Evolutionary conservation across 1,140 invertebrate species (phyloP).

Genomic region (Nasonia giraulti): DNA sequence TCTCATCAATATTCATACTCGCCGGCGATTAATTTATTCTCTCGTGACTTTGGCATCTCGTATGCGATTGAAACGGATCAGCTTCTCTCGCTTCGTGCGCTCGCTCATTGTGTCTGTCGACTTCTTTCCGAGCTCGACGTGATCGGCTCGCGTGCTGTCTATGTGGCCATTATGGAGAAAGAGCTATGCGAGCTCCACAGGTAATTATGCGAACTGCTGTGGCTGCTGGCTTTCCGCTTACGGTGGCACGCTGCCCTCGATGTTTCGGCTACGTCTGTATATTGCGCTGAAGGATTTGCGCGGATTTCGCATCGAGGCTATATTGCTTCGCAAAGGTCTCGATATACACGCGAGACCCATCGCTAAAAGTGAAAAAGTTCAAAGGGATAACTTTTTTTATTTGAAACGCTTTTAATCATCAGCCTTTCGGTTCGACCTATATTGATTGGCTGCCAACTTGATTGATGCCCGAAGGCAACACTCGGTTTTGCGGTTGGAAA

Average conservation of each 20-base stretch:
- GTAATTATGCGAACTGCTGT: not conserved
- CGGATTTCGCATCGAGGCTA: not conserved
- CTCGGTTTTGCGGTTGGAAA: too few species aligned
- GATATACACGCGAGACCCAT: too few species aligned
- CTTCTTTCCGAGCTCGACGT: too few species aligned
- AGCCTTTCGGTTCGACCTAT: not conserved
- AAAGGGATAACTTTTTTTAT: not conserved
- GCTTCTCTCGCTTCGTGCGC: not conserved
- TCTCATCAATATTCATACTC: slow-evolving; percentile 38
- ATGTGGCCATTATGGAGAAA: not conserved
- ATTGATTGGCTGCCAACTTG: not conserved
- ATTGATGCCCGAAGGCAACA: not conserved
- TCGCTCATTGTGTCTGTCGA: not conserved
- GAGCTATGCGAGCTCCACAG: not conserved
- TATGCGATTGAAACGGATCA: slow-evolving; percentile 22
- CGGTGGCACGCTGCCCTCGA: not conserved
- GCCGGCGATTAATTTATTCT: slow-evolving; percentile 28
- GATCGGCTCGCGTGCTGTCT: not conserved
- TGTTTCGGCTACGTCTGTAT: not conserved
- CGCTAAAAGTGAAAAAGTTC: too few species aligned
- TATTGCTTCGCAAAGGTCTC: too few species aligned
- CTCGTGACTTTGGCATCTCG: slow-evolving; percentile 14
- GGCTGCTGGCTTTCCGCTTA: not conserved
- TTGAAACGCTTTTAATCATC: not conserved
- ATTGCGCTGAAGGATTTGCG: too few species aligned